Evolutionary conservation across 1,140 invertebrate species (phyloP), one percentile per base, ranked within the genome.

Genomic region (Aplysia californica): DNA sequence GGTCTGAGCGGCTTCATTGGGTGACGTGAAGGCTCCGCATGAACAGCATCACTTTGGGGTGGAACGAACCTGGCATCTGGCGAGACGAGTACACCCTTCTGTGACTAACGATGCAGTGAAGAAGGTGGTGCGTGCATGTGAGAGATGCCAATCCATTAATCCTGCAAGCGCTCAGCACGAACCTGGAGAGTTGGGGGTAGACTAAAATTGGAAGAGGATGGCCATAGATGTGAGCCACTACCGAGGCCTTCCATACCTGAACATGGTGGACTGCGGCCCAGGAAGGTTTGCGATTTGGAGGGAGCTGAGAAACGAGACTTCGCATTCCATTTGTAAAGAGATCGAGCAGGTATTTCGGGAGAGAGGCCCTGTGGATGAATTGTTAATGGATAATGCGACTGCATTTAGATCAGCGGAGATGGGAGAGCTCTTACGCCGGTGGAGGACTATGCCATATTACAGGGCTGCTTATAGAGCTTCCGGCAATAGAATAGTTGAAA

Each of bases 221-320:
- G 29, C 58, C 58, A 61, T 61, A 6, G 58, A 61, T 61, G 58
- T 61, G 29, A 23, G 15, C 10, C 58, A 61, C 58, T 61, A 61
- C 26, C 29, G 58, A 18, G 58, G 58, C 10, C 10, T 61, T 61
- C 58, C 58, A 61, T 61, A 61, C 26, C 29, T 61, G 26, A 18
- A 10, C 10, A n/a, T 50, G 10, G 44, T 50, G 10, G 44, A 61
- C 10, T 61, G 58, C 26, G 58, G 58, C 26, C 58, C 58, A 18
- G 29, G 58, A 61, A 61, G 58, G 29, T 61, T 61, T 61, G 29
- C 58, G 10, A 61, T 61, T 61, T 61, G 58, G 58, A 6, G 58
- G 6, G 58, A 61, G 58, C 10, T 61, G 58, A 61, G 29, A 31
- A 61, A 61, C 26, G 58, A 61, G 29, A 61, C 20, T 6, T 61